Conservation (phyloP, 2,888 invertebrate genomes). For the Carterocephalus palaemon region DNA sequence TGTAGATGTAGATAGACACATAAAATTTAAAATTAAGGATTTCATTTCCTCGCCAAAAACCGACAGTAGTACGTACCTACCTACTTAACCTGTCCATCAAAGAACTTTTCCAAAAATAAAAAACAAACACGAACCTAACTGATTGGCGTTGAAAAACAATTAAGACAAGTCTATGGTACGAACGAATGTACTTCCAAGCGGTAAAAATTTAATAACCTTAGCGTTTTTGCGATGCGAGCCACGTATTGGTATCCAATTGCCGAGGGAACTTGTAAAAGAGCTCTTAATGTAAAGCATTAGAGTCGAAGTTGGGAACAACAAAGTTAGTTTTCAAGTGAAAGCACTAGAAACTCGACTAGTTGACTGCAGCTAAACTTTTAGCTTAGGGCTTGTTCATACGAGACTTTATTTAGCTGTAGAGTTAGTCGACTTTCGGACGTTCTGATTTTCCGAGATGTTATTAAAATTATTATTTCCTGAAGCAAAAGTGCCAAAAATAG, state of each 20-base stretch:
- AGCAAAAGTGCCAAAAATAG: too few relatives aligned
- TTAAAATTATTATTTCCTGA: too few relatives aligned
- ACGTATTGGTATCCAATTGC: conserved; percentile 14
- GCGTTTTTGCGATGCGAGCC: conserved; percentile 16
- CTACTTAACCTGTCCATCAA: too few relatives aligned
- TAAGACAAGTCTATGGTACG: conserved; percentile 4
- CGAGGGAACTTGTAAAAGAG: conserved; percentile 6
- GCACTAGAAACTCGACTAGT: conserved; percentile 16
- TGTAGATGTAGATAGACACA: background rate
- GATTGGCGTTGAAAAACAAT: conserved; percentile 23
- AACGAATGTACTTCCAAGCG: conserved; percentile 7
- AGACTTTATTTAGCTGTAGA: too few relatives aligned
- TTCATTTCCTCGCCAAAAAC: background rate
- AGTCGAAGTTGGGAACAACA: conserved; percentile 7
- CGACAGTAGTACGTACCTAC: too few relatives aligned
- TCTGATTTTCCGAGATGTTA: too few relatives aligned
- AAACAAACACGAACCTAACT: background rate
- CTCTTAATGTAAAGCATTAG: conserved; percentile 10
- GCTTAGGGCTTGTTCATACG: conserved; percentile 3
- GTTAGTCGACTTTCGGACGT: too few relatives aligned
- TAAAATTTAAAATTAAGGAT: background rate
- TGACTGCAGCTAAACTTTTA: conserved; percentile 23
- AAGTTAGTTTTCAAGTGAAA: conserved; percentile 21
- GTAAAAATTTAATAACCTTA: conserved; percentile 17
- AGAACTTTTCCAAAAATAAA: too few relatives aligned